Base-by-base conservation (phyloP, 2,888 invertebrate genomes). In the Campoplex capitator region DNA sequence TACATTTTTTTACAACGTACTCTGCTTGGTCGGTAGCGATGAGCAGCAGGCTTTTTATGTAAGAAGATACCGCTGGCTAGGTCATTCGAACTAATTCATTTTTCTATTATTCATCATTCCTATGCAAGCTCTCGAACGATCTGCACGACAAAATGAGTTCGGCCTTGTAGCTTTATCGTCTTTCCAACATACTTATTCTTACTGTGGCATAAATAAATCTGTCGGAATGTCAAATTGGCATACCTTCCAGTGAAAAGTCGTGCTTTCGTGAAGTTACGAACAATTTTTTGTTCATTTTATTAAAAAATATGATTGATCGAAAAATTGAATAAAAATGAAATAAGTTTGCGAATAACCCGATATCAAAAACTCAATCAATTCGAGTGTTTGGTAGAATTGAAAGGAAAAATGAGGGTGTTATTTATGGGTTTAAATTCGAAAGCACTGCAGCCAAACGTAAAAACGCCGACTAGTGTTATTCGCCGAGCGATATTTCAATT, bases 31-130 rank as follows among this genome's bases (percentile, higher is more conserved):
- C 42, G 35, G 48, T 32, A 84, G 79, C 74, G 73, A 84, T 74
- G 78, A 78, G 74, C 35, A 45, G 51, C 56, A 67, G 78, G 18
- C 73, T 68, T 68, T 23, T 48, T 18, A 18, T 35, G 51, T n/a
- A 38, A 62, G 32, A 8, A 42, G 74, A 56, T 13, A 74, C 9
- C 38, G 38, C 38, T 38, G 51, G 58, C 9, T n/a, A 13, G 51
- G n/a, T 58, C 32, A 32, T 67, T 78, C 73, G 48, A 67, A 67
- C 73, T 73, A 65, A 71, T 58, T 23, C 35, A 67, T 45, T 62
- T 68, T 45, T 73, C 38, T 51, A 68, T 79, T 79, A 78, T 79
- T 79, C 78, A 84, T 74, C 74, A 51, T 58, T 56, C 38, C 18
- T 42, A 42, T 42, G 42, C 13, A 2, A n/a, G n/a, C n/a, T 35